Conservation (phyloP, 2,888 invertebrate genomes). For the Colostygia pectinataria region DNA sequence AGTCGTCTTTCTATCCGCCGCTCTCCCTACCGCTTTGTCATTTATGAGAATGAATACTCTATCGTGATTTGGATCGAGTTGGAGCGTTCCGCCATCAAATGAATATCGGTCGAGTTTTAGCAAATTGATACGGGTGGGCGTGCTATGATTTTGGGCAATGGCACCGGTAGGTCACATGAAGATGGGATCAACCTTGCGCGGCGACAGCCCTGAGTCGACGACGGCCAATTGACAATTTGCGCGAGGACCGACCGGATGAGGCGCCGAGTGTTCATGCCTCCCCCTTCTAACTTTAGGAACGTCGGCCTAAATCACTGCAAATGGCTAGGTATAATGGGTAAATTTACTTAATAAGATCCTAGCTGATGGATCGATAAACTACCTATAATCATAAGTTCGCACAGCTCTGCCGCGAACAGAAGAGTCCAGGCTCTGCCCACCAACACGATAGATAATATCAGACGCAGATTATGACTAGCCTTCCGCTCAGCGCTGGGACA, state of each 20-base stretch:
- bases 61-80: slow-evolving; percentile 5
- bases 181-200: slow-evolving; percentile 57
- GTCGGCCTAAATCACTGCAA: slow-evolving; percentile 53
- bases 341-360: slow-evolving; percentile 45
- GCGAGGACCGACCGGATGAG: slow-evolving; percentile 74
- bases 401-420: not conserved
- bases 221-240: slow-evolving; percentile 77
- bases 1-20: slow-evolving; percentile 58
- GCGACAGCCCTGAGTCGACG: slow-evolving; percentile 66
- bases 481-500: too few species aligned
- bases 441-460: too few species aligned
- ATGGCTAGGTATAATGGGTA: slow-evolving; percentile 47
- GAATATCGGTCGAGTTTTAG: slow-evolving; percentile 8
- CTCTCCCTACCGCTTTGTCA: slow-evolving; percentile 43
- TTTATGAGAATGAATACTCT: slow-evolving; percentile 5
- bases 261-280: slow-evolving; percentile 68
- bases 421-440: not conserved
- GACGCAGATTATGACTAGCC: too few species aligned
- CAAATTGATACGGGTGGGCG: slow-evolving; percentile 9
- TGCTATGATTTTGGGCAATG: slow-evolving; percentile 40
- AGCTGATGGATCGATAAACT: not conserved
- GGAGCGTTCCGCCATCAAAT: not conserved
- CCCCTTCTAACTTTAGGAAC: slow-evolving; percentile 70
- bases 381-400: not conserved
- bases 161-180: slow-evolving; percentile 53